phyloP scores from a whole-genome alignment of 2,113 vertebrate genomes.

The Hippocampus barbouri region DNA sequence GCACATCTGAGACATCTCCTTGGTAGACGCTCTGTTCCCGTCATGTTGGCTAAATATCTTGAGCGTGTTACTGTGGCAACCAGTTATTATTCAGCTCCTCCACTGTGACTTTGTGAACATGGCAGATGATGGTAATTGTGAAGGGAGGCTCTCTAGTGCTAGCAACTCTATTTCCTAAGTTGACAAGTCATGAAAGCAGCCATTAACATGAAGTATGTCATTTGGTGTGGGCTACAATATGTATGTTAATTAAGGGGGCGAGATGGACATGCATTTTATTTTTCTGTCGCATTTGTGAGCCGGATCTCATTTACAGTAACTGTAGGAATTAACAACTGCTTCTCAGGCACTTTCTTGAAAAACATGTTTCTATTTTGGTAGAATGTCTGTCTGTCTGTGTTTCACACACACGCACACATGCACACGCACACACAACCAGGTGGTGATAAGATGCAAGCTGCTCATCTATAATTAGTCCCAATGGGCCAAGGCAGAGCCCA shows the following conservation, averaged over 20 bases:
- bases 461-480: constrained; percentile 33
- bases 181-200: not conserved
- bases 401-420: constrained; percentile 4
- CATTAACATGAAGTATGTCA: not conserved
- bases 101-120: not conserved
- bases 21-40: not conserved
- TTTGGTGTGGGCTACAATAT: not conserved
- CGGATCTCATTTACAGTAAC: constrained; percentile 33
- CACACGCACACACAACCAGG: constrained; percentile 23
- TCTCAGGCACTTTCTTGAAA: constrained; percentile 7
- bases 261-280: not conserved
- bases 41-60: constrained; percentile 14
- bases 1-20: constrained; percentile 3
- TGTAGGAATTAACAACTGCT: constrained; percentile 19
- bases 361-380: constrained; percentile 14
- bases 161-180: not conserved
- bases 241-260: not conserved
- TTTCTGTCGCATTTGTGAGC: not conserved
- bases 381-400: not conserved
- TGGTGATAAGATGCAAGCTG: constrained; percentile 34
- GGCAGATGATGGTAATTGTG: not conserved
- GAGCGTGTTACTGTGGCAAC: constrained; percentile 52
- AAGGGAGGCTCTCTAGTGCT: not conserved
- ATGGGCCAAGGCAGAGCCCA: constrained; percentile 16
- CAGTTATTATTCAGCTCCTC: not conserved